Evolutionary conservation across 2,888 invertebrate genomes (phyloP), one percentile per base, ranked within the genome.

Genomic region (Tricholauxania praeusta): DNA sequence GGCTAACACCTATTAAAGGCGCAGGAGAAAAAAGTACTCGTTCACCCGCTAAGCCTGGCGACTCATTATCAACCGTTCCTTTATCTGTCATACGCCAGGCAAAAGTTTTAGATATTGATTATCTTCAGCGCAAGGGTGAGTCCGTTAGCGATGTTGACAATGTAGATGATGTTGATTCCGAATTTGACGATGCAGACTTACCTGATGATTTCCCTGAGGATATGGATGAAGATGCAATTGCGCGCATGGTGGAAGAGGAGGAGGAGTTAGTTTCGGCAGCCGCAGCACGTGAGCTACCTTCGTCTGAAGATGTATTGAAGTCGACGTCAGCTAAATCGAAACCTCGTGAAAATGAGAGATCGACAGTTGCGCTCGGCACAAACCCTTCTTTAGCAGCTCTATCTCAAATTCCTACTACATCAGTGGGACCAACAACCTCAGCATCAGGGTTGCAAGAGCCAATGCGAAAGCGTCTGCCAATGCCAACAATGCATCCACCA

Each of bases 231-330:
- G 88, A 88, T 70, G 84, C 85, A 3, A 87, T 88, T 53, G 88
- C 87, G n/a, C 89, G 90, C 80, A 89, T 91, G 90, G 90, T 91
- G 85, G 91, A 91, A 77, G 90, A 90, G 71, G 91, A 91, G 79
- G 91, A 91, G 75, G 91, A 91, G 76, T 91, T 91, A 72, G 90
- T 89, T 60, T 90, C 90, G 0, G 89, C 89, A 49, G 88, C 89
- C 17, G 90, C 90, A 78, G 83, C 85, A 0, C 89, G 90, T 60
- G 90, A 90, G 53, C 76, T 88, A 12, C 90, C 90, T 66, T 84
- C 89, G 3, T 77, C 89, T 3, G 83, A 83, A 62, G 85, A 85
- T 48, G 82, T 85, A 17, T 48, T 85, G n/a, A 82, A 84, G 1
- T 78, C 82, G 28, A 17, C 76, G 0, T 74, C 79, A 28, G 76